Percentiles rank a stretch among this genome's conserved stretches.
Conservation (phyloP, 2,797 vertebrate species). For the Tenualosa thibaudeaui region DNA sequence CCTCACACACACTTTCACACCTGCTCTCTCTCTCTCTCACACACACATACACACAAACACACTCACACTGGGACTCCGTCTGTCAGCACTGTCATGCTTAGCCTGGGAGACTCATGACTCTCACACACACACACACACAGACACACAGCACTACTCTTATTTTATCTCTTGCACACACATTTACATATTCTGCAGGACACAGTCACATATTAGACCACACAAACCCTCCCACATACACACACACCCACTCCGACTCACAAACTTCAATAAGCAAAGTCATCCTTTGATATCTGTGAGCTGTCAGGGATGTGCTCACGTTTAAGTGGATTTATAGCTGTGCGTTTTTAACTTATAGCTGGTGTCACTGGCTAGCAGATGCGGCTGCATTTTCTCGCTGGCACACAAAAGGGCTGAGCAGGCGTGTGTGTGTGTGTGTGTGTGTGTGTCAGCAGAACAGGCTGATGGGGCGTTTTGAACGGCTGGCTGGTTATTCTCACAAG, state of each 20-base stretch:
- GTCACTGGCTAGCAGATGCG: background rate
- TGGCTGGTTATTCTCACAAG: constrained; percentile 4
- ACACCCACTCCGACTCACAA: background rate
- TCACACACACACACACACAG: background rate
- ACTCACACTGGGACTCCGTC: background rate
- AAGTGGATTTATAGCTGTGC: constrained; percentile 13
- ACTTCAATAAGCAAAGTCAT: background rate
- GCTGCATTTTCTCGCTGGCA: background rate
- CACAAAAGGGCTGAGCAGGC: background rate
- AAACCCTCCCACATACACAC: background rate
- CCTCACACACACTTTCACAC: constrained; percentile 32
- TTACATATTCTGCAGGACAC: background rate
- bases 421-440: background rate
- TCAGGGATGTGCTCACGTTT: background rate
- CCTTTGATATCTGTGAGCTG: background rate
- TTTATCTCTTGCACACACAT: background rate
- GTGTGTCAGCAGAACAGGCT: background rate
- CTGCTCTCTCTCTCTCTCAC: constrained; percentile 16
- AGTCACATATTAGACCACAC: background rate
- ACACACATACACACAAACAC: background rate
- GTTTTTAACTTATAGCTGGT: constrained; percentile 15
- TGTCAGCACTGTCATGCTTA: background rate
- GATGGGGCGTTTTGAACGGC: background rate
- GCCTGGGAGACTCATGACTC: background rate
- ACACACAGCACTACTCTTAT: background rate